Base-by-base conservation (phyloP, 2,113 vertebrate genomes). In the Salvelinus alpinus region DNA sequence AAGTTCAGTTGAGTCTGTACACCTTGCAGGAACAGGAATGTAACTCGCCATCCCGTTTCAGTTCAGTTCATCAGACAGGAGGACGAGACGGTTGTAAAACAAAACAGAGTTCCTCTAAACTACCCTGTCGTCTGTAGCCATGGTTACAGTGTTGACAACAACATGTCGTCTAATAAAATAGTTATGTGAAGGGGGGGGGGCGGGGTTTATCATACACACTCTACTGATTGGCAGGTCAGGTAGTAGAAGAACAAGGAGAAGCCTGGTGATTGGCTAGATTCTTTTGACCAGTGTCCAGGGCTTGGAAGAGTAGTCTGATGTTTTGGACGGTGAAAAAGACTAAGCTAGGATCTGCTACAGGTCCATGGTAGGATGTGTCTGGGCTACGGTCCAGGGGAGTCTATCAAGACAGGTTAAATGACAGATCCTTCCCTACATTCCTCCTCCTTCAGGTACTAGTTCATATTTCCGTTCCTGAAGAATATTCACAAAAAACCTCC, bases 321-420 rank as follows among this genome's bases (percentile, higher is more conserved):
- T 68, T 86, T 54, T 80, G 79, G 72, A 65, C 78, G 64, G 71
- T 54, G 75, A 54, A 18, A 78, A 84, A 86, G 79, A 86, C 87
- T 89, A 82, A 74, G 81, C 71, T 86, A 87, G 85, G 74, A 84
- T 90, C 88, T 90, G 86, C 84, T 90, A 82, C 86, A 88, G 79
- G 86, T 89, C 84, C 86, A 87, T 82, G 82, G 79, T 83, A 76
- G 73, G 82, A 77, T 76, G 84, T 75, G 82, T 44, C 77, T 77
- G 83, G 83, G 84, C 81, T 85, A 81, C 71, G 69, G 69, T 85
- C 80, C 75, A 86, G 84, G 82, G 84, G 81, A 81, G 78, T 75
- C 22, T 84, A 84, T 81, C 79, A 82, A 78, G 79, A 81, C 22
- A 54, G 62, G 75, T 75, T 72, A 83, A 85, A 89, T 87, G 80